phyloP scores from a whole-genome alignment of 2,888 invertebrate species.

The Trachelus stipa region DNA sequence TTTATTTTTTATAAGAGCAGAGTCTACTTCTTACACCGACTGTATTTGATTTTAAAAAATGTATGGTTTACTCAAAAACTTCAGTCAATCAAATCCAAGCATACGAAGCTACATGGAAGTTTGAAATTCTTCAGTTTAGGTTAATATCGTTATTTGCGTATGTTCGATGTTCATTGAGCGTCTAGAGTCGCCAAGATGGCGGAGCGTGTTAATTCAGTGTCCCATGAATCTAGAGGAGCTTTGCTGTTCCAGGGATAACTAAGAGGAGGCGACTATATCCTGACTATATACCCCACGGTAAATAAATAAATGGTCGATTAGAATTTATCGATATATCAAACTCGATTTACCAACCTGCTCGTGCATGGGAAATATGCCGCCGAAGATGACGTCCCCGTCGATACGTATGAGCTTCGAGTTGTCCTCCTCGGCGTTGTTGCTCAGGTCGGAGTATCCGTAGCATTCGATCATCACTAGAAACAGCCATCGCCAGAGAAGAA shows the following conservation, averaged over 20 bases:
- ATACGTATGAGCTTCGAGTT: conserved; percentile 66
- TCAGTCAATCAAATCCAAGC: background rate
- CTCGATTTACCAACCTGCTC: conserved; percentile 64
- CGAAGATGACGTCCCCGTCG: conserved; percentile 75
- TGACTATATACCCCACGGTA: background rate
- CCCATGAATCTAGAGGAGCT: background rate
- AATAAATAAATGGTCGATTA: background rate
- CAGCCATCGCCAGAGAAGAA: conserved; percentile 40
- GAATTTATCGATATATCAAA: background rate
- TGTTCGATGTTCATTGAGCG: background rate
- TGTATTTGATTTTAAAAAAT: no score
- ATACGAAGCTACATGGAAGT: background rate
- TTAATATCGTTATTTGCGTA: background rate
- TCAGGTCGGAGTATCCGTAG: conserved; percentile 42
- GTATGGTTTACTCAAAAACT: no score
- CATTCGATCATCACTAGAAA: conserved; percentile 41
- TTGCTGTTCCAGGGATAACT: background rate
- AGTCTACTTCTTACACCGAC: no score
- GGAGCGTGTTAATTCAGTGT: background rate
- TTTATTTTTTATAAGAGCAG: no score
- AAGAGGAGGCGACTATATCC: background rate
- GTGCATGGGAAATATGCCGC: conserved; percentile 79
- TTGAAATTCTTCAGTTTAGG: background rate
- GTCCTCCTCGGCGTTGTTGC: conserved; percentile 60
- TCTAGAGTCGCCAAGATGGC: background rate